Percentiles rank a stretch among this genome's conserved stretches.
phyloP scores from a whole-genome alignment of 1,140 invertebrate genomes.

The Melitaea cinxia region DNA sequence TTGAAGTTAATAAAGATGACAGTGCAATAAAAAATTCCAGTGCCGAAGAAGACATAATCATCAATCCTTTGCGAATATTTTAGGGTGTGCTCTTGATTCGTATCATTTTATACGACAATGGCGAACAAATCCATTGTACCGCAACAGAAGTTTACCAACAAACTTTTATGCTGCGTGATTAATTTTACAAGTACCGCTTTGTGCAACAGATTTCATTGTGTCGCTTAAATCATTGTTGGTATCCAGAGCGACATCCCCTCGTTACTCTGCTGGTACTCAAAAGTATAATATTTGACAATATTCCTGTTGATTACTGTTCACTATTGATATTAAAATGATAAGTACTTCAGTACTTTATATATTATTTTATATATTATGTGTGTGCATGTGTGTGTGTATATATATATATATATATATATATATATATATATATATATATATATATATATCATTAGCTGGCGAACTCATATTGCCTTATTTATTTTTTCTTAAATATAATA shows the following conservation, averaged over 20 bases:
- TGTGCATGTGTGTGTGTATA: too few relatives aligned
- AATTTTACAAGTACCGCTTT: slow-evolving; percentile 56
- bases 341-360: background rate
- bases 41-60: slow-evolving; percentile 20
- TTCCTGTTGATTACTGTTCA: slow-evolving; percentile 5
- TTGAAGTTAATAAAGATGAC: slow-evolving; percentile 1
- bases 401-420: too few relatives aligned
- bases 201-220: slow-evolving; percentile 39
- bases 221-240: slow-evolving; percentile 16
- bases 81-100: slow-evolving; percentile 4
- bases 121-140: slow-evolving; percentile 53
- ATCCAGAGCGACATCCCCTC: background rate
- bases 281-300: slow-evolving; percentile 4
- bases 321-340: background rate
- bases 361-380: too few relatives aligned
- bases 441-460: too few relatives aligned
- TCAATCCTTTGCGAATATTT: slow-evolving; percentile 27
- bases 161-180: slow-evolving; percentile 60
- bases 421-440: too few relatives aligned
- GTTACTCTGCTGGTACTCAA: too few relatives aligned
- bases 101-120: slow-evolving; percentile 42
- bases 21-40: slow-evolving; percentile 13
- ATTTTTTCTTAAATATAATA: too few relatives aligned
- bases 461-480: too few relatives aligned
- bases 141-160: slow-evolving; percentile 64